phyloP scores from a whole-genome alignment of 2,113 vertebrate genomes.

The Nothobranchius furzeri region DNA sequence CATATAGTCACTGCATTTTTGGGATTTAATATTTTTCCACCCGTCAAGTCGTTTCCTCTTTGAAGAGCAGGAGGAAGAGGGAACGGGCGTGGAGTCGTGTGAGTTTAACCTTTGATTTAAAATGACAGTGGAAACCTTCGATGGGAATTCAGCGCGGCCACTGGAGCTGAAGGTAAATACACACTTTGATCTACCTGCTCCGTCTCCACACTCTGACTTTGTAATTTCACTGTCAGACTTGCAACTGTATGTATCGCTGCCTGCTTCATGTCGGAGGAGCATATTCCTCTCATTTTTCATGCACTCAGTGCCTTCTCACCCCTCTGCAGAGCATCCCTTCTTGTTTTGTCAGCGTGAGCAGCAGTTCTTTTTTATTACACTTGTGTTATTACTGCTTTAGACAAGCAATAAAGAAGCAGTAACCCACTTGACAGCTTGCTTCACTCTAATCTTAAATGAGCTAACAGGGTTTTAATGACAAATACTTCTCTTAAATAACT shows the following conservation, averaged over 20 bases:
- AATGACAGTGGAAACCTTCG: conserved; percentile 31
- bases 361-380: conserved; percentile 22
- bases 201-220: conserved; percentile 43
- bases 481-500: conserved; percentile 33
- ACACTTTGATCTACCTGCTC: conserved; percentile 60
- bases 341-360: not conserved
- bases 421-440: conserved; percentile 35
- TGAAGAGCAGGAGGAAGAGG: conserved; percentile 6
- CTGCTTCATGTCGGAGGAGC: conserved; percentile 31
- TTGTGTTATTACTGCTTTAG: conserved; percentile 23
- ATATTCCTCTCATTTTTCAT: conserved; percentile 32
- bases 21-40: not conserved
- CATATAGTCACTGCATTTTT: not conserved
- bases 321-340: not conserved
- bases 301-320: conserved; percentile 5
- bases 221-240: conserved; percentile 45
- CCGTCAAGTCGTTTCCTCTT: not conserved
- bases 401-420: conserved; percentile 35
- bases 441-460: conserved; percentile 44
- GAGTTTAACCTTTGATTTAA: conserved; percentile 55
- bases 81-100: not conserved
- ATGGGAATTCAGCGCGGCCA: conserved; percentile 42
- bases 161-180: conserved; percentile 59
- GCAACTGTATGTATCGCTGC: conserved; percentile 7
- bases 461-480: conserved; percentile 48